phyloP scores from a whole-genome alignment of 2,113 vertebrate genomes.

The Smithornis capensis region DNA sequence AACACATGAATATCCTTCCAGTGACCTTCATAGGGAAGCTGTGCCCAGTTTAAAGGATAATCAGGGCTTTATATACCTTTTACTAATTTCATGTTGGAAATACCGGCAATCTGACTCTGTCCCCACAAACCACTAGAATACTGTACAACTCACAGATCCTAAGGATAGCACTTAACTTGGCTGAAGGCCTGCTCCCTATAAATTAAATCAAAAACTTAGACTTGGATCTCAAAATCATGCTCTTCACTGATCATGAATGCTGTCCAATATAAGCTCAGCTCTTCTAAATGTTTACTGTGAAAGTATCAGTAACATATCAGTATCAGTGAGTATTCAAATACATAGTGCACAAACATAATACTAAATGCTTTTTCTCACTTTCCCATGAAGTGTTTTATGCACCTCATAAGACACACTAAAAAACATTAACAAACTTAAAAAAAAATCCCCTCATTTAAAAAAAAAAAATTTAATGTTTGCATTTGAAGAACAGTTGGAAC shows the following conservation, averaged over 20 bases:
- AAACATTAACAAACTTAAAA: background rate
- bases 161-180: background rate
- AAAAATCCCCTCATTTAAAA: background rate
- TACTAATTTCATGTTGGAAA: background rate
- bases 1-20: rapidly evolving
- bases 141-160: background rate
- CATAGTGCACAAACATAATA: background rate
- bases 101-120: background rate
- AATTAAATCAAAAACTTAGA: background rate
- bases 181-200: background rate
- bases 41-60: background rate
- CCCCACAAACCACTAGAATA: background rate
- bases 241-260: background rate
- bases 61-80: background rate
- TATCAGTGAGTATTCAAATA: background rate
- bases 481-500: background rate
- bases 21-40: background rate
- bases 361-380: background rate
- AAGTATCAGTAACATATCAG: rapidly evolving
- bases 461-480: background rate
- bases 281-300: background rate
- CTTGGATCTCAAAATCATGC: background rate
- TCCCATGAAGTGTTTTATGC: background rate
- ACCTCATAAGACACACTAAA: background rate
- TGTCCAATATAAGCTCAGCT: background rate